Conservation (phyloP, 1,140 invertebrate species). For the Drosophila ohnishii region DNA sequence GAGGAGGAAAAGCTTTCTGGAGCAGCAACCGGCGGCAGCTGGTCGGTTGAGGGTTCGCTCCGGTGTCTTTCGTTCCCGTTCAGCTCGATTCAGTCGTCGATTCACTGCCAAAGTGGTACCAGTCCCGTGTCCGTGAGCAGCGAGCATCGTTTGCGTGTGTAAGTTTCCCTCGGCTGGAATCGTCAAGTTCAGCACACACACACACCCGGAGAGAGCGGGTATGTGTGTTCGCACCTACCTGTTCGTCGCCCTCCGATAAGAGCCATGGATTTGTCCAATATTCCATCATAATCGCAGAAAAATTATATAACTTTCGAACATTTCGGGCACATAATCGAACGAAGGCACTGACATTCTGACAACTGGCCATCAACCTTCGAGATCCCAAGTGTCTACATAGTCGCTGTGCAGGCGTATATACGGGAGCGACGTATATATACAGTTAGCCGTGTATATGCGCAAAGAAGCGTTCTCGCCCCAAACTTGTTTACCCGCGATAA, state of each 20-base stretch:
- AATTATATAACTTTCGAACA: constrained; percentile 56
- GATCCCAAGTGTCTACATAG: constrained; percentile 6
- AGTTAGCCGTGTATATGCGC: constrained; percentile 26
- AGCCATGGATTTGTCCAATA: constrained; percentile 60
- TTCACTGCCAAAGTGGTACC: constrained; percentile 71
- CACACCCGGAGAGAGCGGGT: not conserved
- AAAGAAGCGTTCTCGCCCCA: constrained; percentile 30
- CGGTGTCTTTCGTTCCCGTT: constrained; percentile 12
- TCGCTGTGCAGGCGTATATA: constrained; percentile 8
- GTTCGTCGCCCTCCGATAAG: constrained; percentile 61
- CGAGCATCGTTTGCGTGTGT: constrained; percentile 16
- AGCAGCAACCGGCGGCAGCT: constrained; percentile 53
- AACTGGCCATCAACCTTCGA: constrained; percentile 17
- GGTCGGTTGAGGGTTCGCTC: constrained; percentile 10
- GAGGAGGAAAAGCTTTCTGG: constrained; percentile 58
- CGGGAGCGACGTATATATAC: constrained; percentile 1
- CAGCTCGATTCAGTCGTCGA: constrained; percentile 44
- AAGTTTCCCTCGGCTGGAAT: constrained; percentile 35
- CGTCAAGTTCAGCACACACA: constrained; percentile 26
- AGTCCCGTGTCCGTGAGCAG: constrained; percentile 23
- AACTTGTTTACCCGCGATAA: constrained; percentile 65
- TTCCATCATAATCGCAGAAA: constrained; percentile 4
- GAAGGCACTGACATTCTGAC: constrained; percentile 10
- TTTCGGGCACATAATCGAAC: constrained; percentile 40
- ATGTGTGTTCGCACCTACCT: constrained; percentile 57